Evolutionary conservation across 2,888 invertebrate species (phyloP).

Genomic region (Netelia virgata): DNA sequence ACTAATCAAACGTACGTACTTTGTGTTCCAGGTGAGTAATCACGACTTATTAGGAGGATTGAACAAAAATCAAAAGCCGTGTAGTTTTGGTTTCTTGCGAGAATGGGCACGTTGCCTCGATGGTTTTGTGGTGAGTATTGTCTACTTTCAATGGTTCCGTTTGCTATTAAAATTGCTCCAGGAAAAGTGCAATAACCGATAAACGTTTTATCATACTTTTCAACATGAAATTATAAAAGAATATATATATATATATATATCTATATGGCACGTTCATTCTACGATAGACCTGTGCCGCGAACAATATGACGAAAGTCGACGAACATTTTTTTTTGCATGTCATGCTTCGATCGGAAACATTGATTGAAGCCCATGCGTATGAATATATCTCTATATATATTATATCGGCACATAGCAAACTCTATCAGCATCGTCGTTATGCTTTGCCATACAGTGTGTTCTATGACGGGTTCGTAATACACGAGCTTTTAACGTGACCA

Average conservation of each 20-base stretch:
- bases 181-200: too few species aligned
- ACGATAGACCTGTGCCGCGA: not conserved
- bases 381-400: not conserved
- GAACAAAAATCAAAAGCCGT: not conserved
- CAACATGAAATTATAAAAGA: too few species aligned
- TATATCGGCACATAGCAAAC: slow-evolving; percentile 29
- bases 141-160: too few species aligned
- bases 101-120: not conserved
- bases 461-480: slow-evolving; percentile 58
- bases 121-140: too few species aligned
- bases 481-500: slow-evolving; percentile 67
- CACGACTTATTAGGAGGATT: slow-evolving; percentile 3
- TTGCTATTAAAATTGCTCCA: too few species aligned
- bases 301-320: slow-evolving; percentile 1
- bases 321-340: slow-evolving; percentile 1
- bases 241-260: too few species aligned
- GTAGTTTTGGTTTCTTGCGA: not conserved
- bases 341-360: slow-evolving; percentile 11
- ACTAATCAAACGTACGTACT: slow-evolving; percentile 38
- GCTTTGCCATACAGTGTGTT: slow-evolving; percentile 45
- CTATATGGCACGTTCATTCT: not conserved
- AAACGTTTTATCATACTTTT: too few species aligned
- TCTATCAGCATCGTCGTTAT: slow-evolving; percentile 43
- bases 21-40: slow-evolving; percentile 65
- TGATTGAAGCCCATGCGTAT: slow-evolving; percentile 30